Conservation (phyloP, 2,888 invertebrate genomes). For the Calameuta pallipes region DNA sequence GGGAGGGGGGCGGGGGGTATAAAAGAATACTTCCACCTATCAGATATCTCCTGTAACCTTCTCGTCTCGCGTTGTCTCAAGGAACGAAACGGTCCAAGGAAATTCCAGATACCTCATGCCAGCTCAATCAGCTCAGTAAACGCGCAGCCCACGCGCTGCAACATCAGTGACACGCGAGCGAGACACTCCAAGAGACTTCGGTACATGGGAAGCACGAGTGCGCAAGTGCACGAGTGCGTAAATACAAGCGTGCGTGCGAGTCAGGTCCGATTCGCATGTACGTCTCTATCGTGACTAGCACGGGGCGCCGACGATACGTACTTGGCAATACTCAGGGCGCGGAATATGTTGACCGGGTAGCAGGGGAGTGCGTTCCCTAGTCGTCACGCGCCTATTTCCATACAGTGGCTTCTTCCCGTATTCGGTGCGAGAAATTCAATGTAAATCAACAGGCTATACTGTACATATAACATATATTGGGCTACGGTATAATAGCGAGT, state of each 20-base stretch:
- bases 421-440: conserved; percentile 6
- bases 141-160: background rate
- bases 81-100: conserved; percentile 15
- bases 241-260: conserved; percentile 20
- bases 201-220: background rate
- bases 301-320: conserved; percentile 20
- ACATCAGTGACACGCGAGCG: background rate
- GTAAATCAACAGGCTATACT: conserved; percentile 5
- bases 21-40: background rate
- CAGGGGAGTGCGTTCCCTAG: background rate
- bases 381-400: conserved; percentile 13
- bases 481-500: no score
- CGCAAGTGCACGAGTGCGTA: conserved; percentile 34
- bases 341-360: background rate
- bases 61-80: background rate
- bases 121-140: background rate
- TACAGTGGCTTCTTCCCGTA: conserved; percentile 14
- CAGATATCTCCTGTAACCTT: background rate
- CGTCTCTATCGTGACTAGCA: conserved; percentile 38
- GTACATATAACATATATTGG: no score
- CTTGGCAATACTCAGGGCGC: conserved; percentile 4
- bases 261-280: conserved; percentile 38
- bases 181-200: background rate
- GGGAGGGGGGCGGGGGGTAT: background rate
- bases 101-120: background rate